Evolutionary conservation across 2,888 invertebrate genomes (phyloP), one percentile per base, ranked within the genome.

Genomic region (Microctonus hyperodae): DNA sequence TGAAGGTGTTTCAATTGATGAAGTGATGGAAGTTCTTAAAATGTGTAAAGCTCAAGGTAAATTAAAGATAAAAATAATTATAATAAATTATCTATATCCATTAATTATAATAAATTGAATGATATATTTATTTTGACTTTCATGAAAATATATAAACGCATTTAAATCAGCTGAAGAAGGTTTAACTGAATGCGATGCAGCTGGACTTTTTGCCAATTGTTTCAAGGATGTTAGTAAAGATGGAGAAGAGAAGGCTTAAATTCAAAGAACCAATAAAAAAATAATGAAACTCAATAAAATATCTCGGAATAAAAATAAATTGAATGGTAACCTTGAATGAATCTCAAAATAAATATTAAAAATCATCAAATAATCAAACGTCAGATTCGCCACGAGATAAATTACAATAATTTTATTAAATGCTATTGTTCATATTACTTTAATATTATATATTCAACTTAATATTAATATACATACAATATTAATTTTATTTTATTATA

Each of bases 141-240:
- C 31, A 31, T 55, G 20, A 31, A n/a, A 28, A 37, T 20, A 13
- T 59, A 55, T 64, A 40, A 25, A 20, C 16, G 31, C 60, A n/a
- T 51, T n/a, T n/a, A n/a, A n/a, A n/a, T n/a, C n/a, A 72, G 72
- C 72, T 56, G 72, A 70, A 65, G 53, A 25, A 2, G 53, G 60
- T 16, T 63, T 68, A 6, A 48, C 70, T 48, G 58, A 65, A 1
- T 70, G 72, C 57, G 66, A 69, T 35, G 68, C 68, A 2, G 66
- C 68, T 1, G 68, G 63, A 28, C 59, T 35, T 22, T 70, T 68
- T 25, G 25, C 4, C 9, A 65, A 53, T 25, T 72, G 72, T 31
- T 7, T 64, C 5, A 22, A 31, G 9, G 48, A 22, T 0, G 56
- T 59, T 1, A 13, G 31, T 2, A 40, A 67, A 6, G 48, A 25